These are phyloP conservation scores for Hoplostethus mediterraneus DNA, from an alignment of 2,797 vertebrate genomes.

Conservation along the genomic window DNA sequence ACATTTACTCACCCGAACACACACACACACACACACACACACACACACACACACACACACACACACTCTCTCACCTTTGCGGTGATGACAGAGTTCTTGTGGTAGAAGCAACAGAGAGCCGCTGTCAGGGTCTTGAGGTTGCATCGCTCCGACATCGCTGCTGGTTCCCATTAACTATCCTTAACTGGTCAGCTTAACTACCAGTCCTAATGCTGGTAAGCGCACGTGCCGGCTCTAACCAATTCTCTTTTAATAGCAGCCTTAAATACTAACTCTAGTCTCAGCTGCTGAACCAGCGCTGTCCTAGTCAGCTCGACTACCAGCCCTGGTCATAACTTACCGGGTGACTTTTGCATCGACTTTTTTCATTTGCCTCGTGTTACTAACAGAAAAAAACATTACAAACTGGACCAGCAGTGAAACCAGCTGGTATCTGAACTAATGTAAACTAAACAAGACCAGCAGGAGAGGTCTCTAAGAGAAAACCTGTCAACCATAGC, in stretches of 20 bases:
- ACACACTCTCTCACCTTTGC: constrained; percentile 90
- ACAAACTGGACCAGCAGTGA: neutral
- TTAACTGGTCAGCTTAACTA: too few relatives aligned
- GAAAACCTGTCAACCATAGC: neutral
- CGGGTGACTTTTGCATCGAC: neutral
- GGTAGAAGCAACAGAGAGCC: constrained; percentile 96
- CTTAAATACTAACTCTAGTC: too few relatives aligned
- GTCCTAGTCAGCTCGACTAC: neutral
- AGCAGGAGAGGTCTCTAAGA: neutral
- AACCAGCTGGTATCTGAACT: neutral
- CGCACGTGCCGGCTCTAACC: neutral
- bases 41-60: constrained; percentile 5
- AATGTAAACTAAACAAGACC: neutral
- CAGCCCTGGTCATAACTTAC: neutral
- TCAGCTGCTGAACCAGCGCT: too few relatives aligned
- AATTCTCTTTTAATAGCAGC: too few relatives aligned
- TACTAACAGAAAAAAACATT: constrained; percentile 25
- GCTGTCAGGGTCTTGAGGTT: constrained; percentile 89
- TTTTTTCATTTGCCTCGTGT: constrained; percentile 13
- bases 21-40: constrained; percentile 1
- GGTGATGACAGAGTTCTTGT: constrained; percentile 90
- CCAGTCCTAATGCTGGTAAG: neutral
- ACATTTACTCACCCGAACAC: neutral
- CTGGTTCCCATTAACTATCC: neutral
- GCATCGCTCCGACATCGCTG: constrained; percentile 91